Evolutionary conservation across 2,113 vertebrate genomes (phyloP), one percentile per base, ranked within the genome.

Genomic region (Grallaria varia): DNA sequence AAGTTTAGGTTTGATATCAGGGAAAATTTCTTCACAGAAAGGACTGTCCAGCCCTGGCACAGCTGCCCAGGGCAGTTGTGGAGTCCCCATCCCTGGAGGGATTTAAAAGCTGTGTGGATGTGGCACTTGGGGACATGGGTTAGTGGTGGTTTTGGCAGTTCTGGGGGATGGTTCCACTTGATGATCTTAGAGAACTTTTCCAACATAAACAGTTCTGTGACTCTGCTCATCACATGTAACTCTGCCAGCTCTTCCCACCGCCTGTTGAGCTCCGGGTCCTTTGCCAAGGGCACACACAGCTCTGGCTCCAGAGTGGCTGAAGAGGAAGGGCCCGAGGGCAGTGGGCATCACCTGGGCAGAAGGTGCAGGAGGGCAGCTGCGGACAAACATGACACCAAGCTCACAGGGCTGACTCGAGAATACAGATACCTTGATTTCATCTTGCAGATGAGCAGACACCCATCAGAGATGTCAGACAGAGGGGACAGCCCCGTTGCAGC

Each of bases 401-500:
- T 23, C 16, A 6, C 3, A 6, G 49, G 27, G 40, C 28, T 71
- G 35, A 24, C 9, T 5, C 10, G 1, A 35, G 40, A 30, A 24
- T 3, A 20, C 4, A 0, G 14, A 47, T 80, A 40, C 40, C 45
- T 78, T 1, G 2, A 30, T 9, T 31, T 28, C 12, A 0, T 1
- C 2, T 30, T 9, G 3, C 21, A 15, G 37, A 2, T 0, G 10
- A 81, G 59, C 79, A 67, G 58, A 6, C 28, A 21, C 2, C 12
- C 20, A 10, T 55, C 1, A 1, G 42, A 37, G 73, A 7, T 30
- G 66, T 13, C 37, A 39, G 40, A 1, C 25, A 17, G 75, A n/a
- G 39, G 59, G 62, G 13, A 13, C 76, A 82, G 66, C 62, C 53
- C 85, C 30, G 66, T 78, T 35, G 9, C 67, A 17, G 27, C 6